A percentile compares a stretch with the other conserved stretches of the same genome.
Conservation (phyloP, 1,140 invertebrate genomes). For the Tribolium madens region DNA sequence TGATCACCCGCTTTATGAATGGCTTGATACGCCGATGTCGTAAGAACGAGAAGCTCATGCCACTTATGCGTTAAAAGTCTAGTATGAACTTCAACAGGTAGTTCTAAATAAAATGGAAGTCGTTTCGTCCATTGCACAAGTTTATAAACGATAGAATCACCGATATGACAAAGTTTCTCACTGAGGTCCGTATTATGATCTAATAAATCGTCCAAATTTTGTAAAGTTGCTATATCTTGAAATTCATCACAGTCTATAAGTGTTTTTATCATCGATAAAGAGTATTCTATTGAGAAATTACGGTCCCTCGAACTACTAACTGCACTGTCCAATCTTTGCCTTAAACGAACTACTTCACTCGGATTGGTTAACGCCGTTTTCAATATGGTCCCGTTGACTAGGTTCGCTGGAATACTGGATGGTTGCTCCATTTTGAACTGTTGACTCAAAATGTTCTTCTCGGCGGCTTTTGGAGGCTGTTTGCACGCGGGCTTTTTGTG, state of each 20-base stretch:
- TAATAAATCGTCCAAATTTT: constrained; percentile 90
- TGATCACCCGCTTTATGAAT: constrained; percentile 77
- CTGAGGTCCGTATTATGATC: constrained; percentile 92
- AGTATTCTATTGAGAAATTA: constrained; percentile 83
- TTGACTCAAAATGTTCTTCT: constrained; percentile 67
- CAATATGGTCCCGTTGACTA: constrained; percentile 91
- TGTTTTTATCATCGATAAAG: constrained; percentile 87
- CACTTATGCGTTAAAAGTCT: constrained; percentile 96
- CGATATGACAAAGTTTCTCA: constrained; percentile 93
- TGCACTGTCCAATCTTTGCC: constrained; percentile 86
- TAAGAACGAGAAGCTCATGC: constrained; percentile 95
- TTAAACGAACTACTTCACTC: constrained; percentile 90
- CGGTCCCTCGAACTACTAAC: constrained; percentile 88
- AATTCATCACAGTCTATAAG: constrained; percentile 95
- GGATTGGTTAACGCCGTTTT: constrained; percentile 95
- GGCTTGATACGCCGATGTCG: constrained; percentile 93
- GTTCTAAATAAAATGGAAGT: constrained; percentile 95
- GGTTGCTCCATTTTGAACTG: constrained; percentile 64
- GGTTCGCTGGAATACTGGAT: constrained; percentile 73
- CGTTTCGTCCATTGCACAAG: constrained; percentile 98
- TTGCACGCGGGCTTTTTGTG: constrained; percentile 85
- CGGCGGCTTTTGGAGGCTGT: constrained; percentile 67
- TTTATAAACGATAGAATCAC: constrained; percentile 96
- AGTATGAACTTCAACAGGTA: constrained; percentile 94
- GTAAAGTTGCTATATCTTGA: constrained; percentile 91